Conservation (phyloP, 2,113 vertebrate species). For the Trogon melanurus region DNA sequence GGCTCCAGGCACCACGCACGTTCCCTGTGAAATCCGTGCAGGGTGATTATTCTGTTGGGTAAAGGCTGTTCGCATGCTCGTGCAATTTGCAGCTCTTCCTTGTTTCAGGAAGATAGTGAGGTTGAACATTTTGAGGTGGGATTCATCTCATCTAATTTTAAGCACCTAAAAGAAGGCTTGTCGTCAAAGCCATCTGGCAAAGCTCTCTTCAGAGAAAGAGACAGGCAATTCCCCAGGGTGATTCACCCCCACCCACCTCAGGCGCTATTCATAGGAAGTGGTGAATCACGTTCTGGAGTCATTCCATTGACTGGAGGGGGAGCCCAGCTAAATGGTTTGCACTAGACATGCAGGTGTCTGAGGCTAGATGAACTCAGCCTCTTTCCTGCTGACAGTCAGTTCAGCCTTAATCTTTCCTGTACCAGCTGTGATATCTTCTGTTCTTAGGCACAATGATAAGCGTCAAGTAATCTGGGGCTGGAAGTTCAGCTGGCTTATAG, state of each 20-base stretch:
- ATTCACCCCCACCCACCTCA: slow-evolving; percentile 16
- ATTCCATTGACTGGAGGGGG: neutral
- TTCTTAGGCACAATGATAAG: neutral
- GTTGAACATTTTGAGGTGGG: neutral
- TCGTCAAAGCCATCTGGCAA: neutral
- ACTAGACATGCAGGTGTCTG: neutral
- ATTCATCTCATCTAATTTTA: neutral
- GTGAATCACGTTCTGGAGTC: slow-evolving; percentile 4
- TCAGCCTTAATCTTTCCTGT: neutral
- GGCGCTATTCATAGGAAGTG: neutral
- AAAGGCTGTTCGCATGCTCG: neutral
- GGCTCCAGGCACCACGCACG: neutral
- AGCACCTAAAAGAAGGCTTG: neutral
- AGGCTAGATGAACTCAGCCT: neutral
- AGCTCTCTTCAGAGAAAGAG: neutral
- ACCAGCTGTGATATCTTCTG: neutral
- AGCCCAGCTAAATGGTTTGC: neutral
- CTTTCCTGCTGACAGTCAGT: neutral
- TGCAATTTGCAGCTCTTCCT: neutral
- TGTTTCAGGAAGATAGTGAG: neutral
- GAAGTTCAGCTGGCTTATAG: neutral
- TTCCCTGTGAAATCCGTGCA: neutral
- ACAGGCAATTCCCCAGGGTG: slow-evolving; percentile 7
- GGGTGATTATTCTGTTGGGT: neutral
- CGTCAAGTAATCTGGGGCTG: neutral